Percentiles rank a stretch among this genome's conserved stretches.
phyloP scores from a whole-genome alignment of 1,140 invertebrate genomes.

The Mercenaria mercenaria region DNA sequence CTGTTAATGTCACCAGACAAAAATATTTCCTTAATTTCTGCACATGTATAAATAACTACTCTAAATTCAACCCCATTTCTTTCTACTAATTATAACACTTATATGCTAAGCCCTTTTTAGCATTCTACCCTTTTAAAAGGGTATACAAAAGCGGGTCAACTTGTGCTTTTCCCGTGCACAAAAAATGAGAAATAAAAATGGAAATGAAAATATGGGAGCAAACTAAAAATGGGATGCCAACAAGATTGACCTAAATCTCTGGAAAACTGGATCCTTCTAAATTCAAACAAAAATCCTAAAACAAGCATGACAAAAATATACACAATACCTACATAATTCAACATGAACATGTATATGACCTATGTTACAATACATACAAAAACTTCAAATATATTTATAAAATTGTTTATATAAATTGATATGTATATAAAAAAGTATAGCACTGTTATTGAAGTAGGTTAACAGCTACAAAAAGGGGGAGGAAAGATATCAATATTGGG shows the following conservation, averaged over 20 bases:
- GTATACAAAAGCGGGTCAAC: no score
- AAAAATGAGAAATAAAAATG: no score
- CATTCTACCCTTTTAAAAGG: no score
- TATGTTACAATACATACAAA: conserved; percentile 5
- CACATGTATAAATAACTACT: no score
- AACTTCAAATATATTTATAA: conserved; percentile 29
- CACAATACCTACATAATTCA: background rate
- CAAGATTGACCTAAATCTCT: background rate
- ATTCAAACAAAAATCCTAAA: background rate
- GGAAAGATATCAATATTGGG: no score
- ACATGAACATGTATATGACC: conserved; percentile 1
- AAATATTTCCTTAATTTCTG: no score
- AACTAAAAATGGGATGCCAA: background rate
- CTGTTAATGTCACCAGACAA: no score
- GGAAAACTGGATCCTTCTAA: background rate
- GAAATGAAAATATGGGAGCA: background rate
- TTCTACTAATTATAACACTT: no score
- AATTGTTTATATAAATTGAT: conserved; percentile 2
- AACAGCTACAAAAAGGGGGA: background rate
- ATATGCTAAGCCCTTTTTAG: no score
- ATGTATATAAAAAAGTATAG: conserved; percentile 32
- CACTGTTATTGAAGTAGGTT: background rate
- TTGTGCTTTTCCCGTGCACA: no score
- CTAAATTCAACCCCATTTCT: no score
- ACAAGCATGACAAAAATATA: background rate